Evolutionary conservation across 2,888 invertebrate species (phyloP).

Genomic region (Chymomyza fuscimana): DNA sequence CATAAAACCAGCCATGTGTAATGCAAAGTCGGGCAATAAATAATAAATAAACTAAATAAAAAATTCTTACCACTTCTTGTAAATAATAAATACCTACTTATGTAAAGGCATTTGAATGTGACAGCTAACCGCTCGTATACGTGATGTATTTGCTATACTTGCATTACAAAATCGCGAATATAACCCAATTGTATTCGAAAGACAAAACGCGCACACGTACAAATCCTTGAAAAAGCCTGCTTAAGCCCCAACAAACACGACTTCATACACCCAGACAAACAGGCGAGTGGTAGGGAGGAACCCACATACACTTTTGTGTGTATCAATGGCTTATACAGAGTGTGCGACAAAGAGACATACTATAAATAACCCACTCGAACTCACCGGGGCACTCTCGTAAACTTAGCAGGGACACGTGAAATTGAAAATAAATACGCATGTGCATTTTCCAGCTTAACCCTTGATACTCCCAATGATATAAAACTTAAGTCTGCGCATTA

Average conservation of each 20-base stretch:
- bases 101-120: not conserved
- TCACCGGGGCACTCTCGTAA: not conserved
- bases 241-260: constrained; percentile 43
- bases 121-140: constrained; percentile 26
- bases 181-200: not conserved
- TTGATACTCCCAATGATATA: constrained; percentile 7
- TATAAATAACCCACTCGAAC: constrained; percentile 1
- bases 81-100: constrained; percentile 2
- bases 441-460: constrained; percentile 39
- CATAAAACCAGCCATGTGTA: not conserved
- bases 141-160: constrained; percentile 15
- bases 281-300: too few species aligned
- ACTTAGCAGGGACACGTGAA: constrained; percentile 42
- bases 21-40: not conserved
- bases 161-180: not conserved
- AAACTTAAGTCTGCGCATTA: not conserved
- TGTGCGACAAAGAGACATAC: constrained; percentile 15
- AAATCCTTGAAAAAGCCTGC: constrained; percentile 60
- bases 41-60: not conserved
- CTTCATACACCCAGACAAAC: constrained; percentile 12
- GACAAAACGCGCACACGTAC: constrained; percentile 23
- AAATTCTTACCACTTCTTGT: not conserved
- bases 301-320: constrained; percentile 24
- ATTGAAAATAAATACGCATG: constrained; percentile 58
- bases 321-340: constrained; percentile 62